A percentile compares a stretch with the other conserved stretches of the same genome.
Evolutionary conservation across 2,888 invertebrate genomes (phyloP).

Genomic region (Rotaria sp.): DNA sequence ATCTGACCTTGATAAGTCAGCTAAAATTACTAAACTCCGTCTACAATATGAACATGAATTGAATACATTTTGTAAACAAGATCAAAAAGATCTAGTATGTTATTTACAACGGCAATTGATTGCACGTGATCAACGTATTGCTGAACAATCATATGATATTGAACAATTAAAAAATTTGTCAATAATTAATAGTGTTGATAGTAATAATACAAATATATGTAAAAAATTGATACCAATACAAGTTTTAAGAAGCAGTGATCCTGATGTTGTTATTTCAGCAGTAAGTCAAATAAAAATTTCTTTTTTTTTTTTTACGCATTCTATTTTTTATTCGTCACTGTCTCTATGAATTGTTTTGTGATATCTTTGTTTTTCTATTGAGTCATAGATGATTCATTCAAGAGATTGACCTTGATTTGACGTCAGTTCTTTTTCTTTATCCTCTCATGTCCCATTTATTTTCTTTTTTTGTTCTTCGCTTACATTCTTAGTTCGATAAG

Average conservation of each 20-base stretch:
- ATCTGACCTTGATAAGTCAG: constrained; percentile 38
- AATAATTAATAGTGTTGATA: background rate
- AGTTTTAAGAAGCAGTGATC: background rate
- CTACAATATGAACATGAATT: constrained; percentile 34
- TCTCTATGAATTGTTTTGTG: background rate
- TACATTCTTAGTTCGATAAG: background rate
- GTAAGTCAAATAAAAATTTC: background rate
- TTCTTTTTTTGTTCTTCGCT: too few species aligned
- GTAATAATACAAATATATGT: background rate
- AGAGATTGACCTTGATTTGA: background rate
- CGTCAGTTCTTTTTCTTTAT: background rate
- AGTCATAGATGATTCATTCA: background rate
- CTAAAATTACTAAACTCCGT: constrained; percentile 33
- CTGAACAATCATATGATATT: background rate
- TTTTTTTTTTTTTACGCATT: background rate
- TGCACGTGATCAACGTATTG: constrained; percentile 26
- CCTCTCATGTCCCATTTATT: background rate
- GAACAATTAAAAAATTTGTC: background rate
- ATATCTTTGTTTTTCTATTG: background rate
- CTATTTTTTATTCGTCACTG: background rate
- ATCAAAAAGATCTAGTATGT: constrained; percentile 31
- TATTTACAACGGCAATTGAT: constrained; percentile 33
- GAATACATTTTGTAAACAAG: constrained; percentile 27
- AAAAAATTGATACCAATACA: background rate
- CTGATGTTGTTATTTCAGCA: background rate